Conservation (phyloP, 2,888 invertebrate species). For the Eremobia ochroleuca region DNA sequence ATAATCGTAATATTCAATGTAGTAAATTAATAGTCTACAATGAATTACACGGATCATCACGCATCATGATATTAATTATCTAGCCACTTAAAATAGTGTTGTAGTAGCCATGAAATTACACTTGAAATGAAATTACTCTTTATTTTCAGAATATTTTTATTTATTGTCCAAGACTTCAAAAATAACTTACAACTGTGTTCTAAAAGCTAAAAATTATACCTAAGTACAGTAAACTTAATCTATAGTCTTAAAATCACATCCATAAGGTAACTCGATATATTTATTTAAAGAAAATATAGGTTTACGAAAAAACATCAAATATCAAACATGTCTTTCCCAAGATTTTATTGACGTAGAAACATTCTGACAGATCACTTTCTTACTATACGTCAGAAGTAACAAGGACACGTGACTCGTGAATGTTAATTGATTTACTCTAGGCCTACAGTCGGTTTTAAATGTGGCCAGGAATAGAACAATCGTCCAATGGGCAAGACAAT, state of each 20-base stretch:
- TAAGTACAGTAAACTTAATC: neutral
- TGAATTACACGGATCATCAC: conserved; percentile 49
- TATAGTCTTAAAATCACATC: neutral
- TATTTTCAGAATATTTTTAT: conserved; percentile 27
- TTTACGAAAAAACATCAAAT: neutral
- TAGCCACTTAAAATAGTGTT: conserved; percentile 31
- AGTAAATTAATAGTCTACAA: conserved; percentile 48
- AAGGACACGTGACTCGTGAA: conserved; percentile 42
- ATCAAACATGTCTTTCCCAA: neutral
- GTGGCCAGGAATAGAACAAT: conserved; percentile 77
- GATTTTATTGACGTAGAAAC: conserved; percentile 15
- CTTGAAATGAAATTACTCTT: too few relatives aligned
- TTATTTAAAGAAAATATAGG: conserved; percentile 9
- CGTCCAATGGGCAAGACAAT: conserved; percentile 83
- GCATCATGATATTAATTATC: conserved; percentile 46
- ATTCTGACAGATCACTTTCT: conserved; percentile 43
- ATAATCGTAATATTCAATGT: conserved; percentile 32
- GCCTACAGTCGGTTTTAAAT: conserved; percentile 83
- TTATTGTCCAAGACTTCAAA: neutral
- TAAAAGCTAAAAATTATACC: neutral
- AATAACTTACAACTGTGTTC: neutral
- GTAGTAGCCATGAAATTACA: conserved; percentile 21
- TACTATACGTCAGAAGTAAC: conserved; percentile 28
- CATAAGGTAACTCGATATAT: conserved; percentile 2
- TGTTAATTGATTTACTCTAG: conserved; percentile 70